phyloP scores from a whole-genome alignment of 2,888 invertebrate genomes.

The Portevinia maculata region DNA sequence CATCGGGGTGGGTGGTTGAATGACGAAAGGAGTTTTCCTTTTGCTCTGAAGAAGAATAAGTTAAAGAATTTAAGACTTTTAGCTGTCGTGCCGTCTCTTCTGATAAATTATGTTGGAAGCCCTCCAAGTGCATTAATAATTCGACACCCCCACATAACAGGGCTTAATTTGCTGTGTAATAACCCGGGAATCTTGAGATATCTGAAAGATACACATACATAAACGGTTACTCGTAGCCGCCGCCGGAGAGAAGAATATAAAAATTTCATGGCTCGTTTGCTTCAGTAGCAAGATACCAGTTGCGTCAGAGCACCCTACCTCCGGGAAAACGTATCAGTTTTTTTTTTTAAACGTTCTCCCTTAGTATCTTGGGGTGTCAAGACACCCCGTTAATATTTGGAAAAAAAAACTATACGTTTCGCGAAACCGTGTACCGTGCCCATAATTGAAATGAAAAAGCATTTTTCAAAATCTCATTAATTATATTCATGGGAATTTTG shows the following conservation, averaged over 20 bases:
- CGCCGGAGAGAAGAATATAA: constrained; percentile 42
- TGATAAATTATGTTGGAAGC: constrained; percentile 60
- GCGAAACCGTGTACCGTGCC: constrained; percentile 27
- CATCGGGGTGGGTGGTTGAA: neutral
- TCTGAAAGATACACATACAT: constrained; percentile 43
- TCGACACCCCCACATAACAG: constrained; percentile 67
- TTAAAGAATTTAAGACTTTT: constrained; percentile 54
- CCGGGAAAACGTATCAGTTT: constrained; percentile 10
- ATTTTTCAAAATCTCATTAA: constrained; percentile 74
- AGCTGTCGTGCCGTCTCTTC: constrained; percentile 21
- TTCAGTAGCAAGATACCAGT: constrained; percentile 63
- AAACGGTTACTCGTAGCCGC: constrained; percentile 6
- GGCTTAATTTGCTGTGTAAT: constrained; percentile 72
- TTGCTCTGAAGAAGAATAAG: neutral
- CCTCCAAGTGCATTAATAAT: constrained; percentile 70
- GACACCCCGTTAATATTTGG: constrained; percentile 49
- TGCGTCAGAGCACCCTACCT: constrained; percentile 48
- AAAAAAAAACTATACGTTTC: constrained; percentile 30
- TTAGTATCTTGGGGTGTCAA: constrained; percentile 42
- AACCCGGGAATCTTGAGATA: constrained; percentile 55
- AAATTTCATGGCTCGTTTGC: constrained; percentile 73
- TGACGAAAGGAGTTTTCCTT: constrained; percentile 6
- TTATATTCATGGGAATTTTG: constrained; percentile 73
- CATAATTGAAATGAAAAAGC: constrained; percentile 68
- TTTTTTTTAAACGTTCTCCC: too few relatives aligned